Conservation (phyloP, 2,797 vertebrate genomes). For the Acridotheres tristis region DNA sequence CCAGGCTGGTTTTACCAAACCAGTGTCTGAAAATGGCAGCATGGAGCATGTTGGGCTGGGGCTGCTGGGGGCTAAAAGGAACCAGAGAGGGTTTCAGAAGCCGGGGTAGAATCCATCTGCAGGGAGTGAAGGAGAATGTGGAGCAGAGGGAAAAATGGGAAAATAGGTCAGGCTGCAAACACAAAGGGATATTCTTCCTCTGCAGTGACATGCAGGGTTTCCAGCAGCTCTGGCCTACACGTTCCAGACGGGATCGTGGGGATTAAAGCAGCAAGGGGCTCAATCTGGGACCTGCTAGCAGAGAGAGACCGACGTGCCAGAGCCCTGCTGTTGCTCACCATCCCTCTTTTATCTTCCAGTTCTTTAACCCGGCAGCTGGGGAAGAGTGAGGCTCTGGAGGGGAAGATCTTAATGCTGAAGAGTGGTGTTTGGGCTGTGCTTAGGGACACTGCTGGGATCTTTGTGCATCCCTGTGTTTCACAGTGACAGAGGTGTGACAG, state of each 20-base stretch:
- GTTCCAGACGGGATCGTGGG: background rate
- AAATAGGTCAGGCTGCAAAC: slow-evolving; percentile 39
- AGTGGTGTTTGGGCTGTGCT: background rate
- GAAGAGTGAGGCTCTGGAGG: background rate
- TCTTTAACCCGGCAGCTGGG: background rate
- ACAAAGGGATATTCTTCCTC: slow-evolving; percentile 13
- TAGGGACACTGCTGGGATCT: fast-evolving
- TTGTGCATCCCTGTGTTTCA: background rate
- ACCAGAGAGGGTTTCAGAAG: background rate
- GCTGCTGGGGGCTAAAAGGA: background rate
- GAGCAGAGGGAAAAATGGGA: background rate
- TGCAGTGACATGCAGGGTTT: background rate
- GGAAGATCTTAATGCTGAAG: background rate
- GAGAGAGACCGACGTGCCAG: fast-evolving
- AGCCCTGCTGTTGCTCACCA: background rate
- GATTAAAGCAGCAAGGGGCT: slow-evolving; percentile 28
- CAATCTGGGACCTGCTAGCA: background rate
- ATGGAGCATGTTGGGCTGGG: background rate
- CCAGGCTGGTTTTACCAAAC: background rate
- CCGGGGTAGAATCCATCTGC: background rate
- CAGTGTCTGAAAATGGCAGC: background rate
- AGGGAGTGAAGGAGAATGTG: background rate
- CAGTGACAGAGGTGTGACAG: fast-evolving
- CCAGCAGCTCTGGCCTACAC: background rate
- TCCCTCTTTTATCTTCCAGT: background rate